Conservation (phyloP, 2,888 invertebrate genomes). For the Leptinotarsa rubiginosa region DNA sequence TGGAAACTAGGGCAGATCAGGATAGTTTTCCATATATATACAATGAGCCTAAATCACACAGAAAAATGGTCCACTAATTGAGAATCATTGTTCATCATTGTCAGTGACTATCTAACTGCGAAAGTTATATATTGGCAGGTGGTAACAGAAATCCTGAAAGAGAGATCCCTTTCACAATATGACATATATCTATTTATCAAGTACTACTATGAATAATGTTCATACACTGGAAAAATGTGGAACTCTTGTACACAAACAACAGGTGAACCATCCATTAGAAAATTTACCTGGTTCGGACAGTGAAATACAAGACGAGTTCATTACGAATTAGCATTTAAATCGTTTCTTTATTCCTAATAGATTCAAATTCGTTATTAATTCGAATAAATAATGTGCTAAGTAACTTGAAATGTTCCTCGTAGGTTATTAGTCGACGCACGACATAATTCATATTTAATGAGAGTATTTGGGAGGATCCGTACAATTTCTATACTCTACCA, state of each 20-base stretch:
- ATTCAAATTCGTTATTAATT: constrained; percentile 16
- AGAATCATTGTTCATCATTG: too few relatives aligned
- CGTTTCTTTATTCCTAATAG: constrained; percentile 19
- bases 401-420: constrained; percentile 6
- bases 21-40: too few relatives aligned
- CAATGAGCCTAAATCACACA: too few relatives aligned
- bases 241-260: not conserved
- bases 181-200: not conserved
- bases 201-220: not conserved
- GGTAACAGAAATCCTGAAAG: not conserved
- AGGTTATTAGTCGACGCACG: not conserved
- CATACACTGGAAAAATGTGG: not conserved
- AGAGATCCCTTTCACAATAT: not conserved
- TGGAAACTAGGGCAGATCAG: too few relatives aligned
- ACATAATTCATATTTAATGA: constrained; percentile 18
- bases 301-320: constrained; percentile 3
- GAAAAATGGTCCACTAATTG: too few relatives aligned
- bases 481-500: not conserved
- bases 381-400: constrained; percentile 3
- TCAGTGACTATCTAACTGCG: not conserved
- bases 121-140: not conserved
- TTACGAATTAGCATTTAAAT: constrained; percentile 15
- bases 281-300: constrained; percentile 12
- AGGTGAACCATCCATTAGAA: constrained; percentile 18
- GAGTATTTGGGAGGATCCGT: constrained; percentile 1